These are phyloP conservation scores for Syrista parreyssii DNA, from an alignment of 2,888 invertebrate species.

Conservation along the genomic window DNA sequence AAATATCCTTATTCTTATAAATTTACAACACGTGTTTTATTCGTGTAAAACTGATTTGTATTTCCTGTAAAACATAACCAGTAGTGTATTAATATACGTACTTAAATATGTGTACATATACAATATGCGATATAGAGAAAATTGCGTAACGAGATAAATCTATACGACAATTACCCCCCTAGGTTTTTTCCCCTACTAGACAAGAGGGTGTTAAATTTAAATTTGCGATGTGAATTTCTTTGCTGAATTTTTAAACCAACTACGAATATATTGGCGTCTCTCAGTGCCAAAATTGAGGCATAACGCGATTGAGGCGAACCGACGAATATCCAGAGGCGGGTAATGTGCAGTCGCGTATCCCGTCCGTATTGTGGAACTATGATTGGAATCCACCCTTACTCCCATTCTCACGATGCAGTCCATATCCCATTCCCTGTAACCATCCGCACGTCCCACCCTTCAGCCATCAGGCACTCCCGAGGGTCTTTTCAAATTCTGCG, in stretches of 20 bases:
- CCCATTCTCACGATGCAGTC: background rate
- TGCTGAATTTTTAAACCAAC: background rate
- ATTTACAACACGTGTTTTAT: background rate
- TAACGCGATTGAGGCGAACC: slow-evolving; percentile 40
- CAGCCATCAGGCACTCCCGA: slow-evolving; percentile 11
- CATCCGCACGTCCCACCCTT: background rate
- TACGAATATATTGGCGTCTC: slow-evolving; percentile 19
- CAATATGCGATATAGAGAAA: background rate
- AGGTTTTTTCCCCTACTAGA: background rate
- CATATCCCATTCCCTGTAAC: background rate
- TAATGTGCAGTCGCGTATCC: slow-evolving; percentile 6
- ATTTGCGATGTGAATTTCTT: background rate
- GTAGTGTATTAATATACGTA: too few species aligned
- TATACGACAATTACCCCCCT: background rate
- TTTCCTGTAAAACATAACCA: background rate
- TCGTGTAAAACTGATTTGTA: background rate
- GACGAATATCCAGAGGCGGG: background rate
- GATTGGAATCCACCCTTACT: slow-evolving; percentile 40
- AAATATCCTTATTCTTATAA: background rate
- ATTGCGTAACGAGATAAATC: background rate
- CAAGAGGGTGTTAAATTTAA: background rate
- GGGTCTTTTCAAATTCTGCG: slow-evolving; percentile 24
- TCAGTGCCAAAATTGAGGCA: slow-evolving; percentile 50
- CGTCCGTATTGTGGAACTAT: slow-evolving; percentile 41
- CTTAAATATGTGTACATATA: too few species aligned